These are phyloP conservation scores for Phengaris alcon DNA, from an alignment of 2,888 invertebrate genomes.

Conservation along the genomic window DNA sequence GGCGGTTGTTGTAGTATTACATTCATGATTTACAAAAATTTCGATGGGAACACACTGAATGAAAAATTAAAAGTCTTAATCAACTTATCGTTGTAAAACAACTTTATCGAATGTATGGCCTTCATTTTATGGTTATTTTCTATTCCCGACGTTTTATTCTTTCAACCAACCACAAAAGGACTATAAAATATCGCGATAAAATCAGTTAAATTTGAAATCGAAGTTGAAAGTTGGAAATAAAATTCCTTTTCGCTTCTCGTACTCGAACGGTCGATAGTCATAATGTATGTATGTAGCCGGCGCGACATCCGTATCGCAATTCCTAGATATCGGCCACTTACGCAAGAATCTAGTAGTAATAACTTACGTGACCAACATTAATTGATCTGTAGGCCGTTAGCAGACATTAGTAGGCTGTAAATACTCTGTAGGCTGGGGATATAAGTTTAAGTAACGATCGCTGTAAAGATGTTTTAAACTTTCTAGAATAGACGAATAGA, in stretches of 20 bases:
- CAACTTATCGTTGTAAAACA: neutral
- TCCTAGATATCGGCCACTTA: conserved; percentile 12
- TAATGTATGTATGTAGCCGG: neutral
- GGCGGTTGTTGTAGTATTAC: too few relatives aligned
- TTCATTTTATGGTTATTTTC: neutral
- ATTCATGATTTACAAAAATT: neutral
- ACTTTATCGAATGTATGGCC: neutral
- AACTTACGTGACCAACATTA: conserved; percentile 4
- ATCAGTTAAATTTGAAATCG: neutral
- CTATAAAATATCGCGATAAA: conserved; percentile 10
- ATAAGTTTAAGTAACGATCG: neutral
- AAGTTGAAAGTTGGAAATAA: neutral
- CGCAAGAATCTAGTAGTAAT: conserved; percentile 4
- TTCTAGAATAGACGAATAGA: neutral
- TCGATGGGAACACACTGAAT: neutral
- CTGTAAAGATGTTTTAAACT: neutral
- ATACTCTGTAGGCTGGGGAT: neutral
- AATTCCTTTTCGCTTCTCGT: neutral
- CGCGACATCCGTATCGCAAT: conserved; percentile 6
- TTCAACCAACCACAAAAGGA: neutral
- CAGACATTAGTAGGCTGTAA: neutral
- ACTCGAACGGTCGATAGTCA: neutral
- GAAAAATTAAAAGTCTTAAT: neutral
- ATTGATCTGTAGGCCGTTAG: neutral
- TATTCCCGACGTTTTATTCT: neutral